Base-by-base conservation (phyloP, 2,797 vertebrate genomes). In the Toxotes lorentzi region DNA sequence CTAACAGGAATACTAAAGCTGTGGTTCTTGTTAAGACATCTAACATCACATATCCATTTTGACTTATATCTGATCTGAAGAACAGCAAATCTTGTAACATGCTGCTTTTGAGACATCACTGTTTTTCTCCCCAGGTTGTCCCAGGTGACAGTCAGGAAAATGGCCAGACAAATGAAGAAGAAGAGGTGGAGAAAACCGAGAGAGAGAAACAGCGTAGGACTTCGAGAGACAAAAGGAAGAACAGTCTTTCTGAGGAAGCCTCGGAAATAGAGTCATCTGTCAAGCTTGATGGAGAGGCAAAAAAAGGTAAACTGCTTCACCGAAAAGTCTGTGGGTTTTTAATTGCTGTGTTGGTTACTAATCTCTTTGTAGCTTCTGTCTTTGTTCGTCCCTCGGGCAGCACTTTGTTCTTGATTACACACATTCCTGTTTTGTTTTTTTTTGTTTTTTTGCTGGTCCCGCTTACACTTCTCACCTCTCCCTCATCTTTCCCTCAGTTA, bases 101-200 rank as follows among this genome's bases (percentile, higher is more conserved):
- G 5, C 27, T 19, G 38, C 27, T 48, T 60, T 30, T 30, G 27
- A 30, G 27, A 30, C 27, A 2, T 30, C 27, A 30, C 27, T 30
- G 27, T 30, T 30, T 51, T 19, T 2, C 2, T 63, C 30, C 6
- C 0, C 24, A 98, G 97, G 95, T 97, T 24, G 97, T 98, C 7
- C 93, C 96, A 5, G 90, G 94, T 8, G 96, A 97, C 78, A 88
- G 90, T 73, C 96, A 96, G 72, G 97, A 97, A 89, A 98, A 98
- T 24, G 97, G 97, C 14, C 96, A 96, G 74, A 91, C 92, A 2
- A 94, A 94, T 1, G 79, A 92, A 19, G 88, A 91, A 10, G 92
- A 93, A 1, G 92, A 94, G 8, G 83, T 74, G 23, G 95, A 95
- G 93, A 91, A 89, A 76, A 34, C 21, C 0, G 95, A 95, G 68